Conservation (phyloP, 1,140 invertebrate species). For the Cyclargus thomasi region DNA sequence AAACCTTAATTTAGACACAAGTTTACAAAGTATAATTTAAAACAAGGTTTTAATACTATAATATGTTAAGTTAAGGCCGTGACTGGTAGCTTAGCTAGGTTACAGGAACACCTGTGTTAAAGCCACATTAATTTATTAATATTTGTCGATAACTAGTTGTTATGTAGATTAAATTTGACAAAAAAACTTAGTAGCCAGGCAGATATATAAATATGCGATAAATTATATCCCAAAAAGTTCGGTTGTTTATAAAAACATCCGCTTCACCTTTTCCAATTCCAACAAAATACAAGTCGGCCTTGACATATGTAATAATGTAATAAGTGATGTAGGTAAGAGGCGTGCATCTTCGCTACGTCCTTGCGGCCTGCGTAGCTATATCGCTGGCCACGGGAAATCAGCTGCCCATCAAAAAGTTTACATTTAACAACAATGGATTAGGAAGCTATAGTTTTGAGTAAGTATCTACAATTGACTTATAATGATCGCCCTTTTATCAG, state of each 20-base stretch:
- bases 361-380: slow-evolving; percentile 34
- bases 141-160: background rate
- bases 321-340: slow-evolving; percentile 47
- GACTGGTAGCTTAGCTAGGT: too few species aligned
- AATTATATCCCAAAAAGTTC: background rate
- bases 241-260: slow-evolving; percentile 16
- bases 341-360: slow-evolving; percentile 31
- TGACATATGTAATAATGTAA: slow-evolving; percentile 48
- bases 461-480: slow-evolving; percentile 27
- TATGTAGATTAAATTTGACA: too few species aligned
- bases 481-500: too few species aligned
- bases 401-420: slow-evolving; percentile 43
- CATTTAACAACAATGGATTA: slow-evolving; percentile 53
- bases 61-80: too few species aligned
- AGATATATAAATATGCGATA: background rate
- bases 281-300: slow-evolving; percentile 37
- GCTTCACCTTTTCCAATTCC: slow-evolving; percentile 30
- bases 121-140: background rate
- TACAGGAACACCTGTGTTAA: too few species aligned
- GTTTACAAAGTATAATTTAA: too few species aligned
- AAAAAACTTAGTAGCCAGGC: too few species aligned
- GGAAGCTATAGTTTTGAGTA: slow-evolving; percentile 65
- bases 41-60: too few species aligned
- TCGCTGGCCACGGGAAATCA: slow-evolving; percentile 30
- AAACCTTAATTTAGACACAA: too few species aligned